Conservation (phyloP, 2,113 vertebrate species). For the Aldabrachelys gigantea region DNA sequence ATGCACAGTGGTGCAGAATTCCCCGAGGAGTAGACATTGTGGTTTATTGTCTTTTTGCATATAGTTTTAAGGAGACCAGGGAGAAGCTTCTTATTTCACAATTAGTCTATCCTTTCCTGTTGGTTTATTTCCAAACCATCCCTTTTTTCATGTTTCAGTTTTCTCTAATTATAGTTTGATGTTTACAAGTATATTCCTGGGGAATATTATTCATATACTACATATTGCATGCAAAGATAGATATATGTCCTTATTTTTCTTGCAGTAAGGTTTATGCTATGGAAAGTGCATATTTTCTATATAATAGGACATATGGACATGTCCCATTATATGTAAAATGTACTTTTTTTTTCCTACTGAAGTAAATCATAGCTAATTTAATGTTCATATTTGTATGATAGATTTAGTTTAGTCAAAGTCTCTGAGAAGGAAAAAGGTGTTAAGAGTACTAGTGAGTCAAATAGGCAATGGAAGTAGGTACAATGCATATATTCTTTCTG, state of each 20-base stretch:
- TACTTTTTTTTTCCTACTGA: not conserved
- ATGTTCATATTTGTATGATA: not conserved
- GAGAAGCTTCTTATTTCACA: rapidly evolving
- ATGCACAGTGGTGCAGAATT: no score
- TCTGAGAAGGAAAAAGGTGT: rapidly evolving
- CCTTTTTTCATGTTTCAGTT: not conserved
- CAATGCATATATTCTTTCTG: not conserved
- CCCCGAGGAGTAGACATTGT: no score
- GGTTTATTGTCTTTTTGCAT: not conserved
- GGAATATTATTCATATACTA: not conserved
- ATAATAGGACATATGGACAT: not conserved
- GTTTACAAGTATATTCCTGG: not conserved
- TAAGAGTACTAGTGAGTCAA: not conserved
- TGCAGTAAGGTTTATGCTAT: not conserved
- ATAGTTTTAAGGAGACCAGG: not conserved
- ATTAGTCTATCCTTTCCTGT: not conserved
- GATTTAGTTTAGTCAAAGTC: not conserved
- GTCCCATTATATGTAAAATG: not conserved
- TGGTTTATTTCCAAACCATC: not conserved
- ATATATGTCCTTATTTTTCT: not conserved
- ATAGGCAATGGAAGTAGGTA: not conserved
- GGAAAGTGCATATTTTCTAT: not conserved
- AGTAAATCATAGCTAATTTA: not conserved
- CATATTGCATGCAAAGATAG: rapidly evolving
- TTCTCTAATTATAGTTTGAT: not conserved